Base-by-base conservation (phyloP, 2,888 invertebrate genomes). In the Aporophyla nigra region DNA sequence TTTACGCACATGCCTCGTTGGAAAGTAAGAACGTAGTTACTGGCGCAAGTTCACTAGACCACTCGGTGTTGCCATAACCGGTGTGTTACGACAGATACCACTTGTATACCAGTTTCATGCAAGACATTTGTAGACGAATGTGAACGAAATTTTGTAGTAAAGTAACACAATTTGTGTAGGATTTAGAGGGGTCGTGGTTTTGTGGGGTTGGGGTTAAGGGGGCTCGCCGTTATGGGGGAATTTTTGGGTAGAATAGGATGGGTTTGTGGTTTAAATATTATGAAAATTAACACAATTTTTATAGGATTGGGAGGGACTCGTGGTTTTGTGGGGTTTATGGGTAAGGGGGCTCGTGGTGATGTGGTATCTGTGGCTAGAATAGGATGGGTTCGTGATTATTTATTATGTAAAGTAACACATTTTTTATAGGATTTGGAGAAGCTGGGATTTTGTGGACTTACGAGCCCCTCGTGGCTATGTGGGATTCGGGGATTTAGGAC, bases 31-130 rank as follows among this genome's bases (percentile, higher is more conserved):
- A 27, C 58, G 7, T n/a, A 78, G 69, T 83, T 83, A 83, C 16
- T 79, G 24, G 79, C 79, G 63, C 79, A 79, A 79, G 79, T 83
- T 79, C 83, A 79, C 62, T 79, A 63, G 79, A 78, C 49, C 79
- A 83, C 46, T 16, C 24, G 56, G 43, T 78, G 56, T 83, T 83
- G 79, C 78, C 69, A 78, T 19, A 51, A 58, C 83, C 63, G 56
- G 69, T 69, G 1, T 19, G 7, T 79, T 79, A 83, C 79, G 83
- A 83, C 1, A 79, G 33, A 69, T 7, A 5, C 58, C 0, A 65
- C 79, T 63, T 46, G 24, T 62, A 46, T 54, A 78, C 78, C 1
- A 2, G 83, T 69, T 82, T 49, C 27, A 12, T 27, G 51, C 40
- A 21, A 56, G 33, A 80, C 21, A 27, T 40, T 27, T 43, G 24